phyloP scores from a whole-genome alignment of 2,888 invertebrate species.

The Chironomus tentans region DNA sequence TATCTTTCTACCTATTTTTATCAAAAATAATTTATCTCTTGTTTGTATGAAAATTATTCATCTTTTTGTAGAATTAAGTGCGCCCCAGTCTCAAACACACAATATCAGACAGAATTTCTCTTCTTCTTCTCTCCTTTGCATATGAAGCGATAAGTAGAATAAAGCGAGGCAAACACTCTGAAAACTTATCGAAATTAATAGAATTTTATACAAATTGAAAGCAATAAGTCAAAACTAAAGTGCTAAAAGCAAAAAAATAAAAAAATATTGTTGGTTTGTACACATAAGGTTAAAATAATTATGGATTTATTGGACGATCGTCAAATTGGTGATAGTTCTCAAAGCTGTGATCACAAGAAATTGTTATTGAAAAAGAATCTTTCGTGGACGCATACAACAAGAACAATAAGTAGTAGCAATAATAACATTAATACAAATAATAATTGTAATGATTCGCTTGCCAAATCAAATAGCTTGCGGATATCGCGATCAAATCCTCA shows the following conservation, averaged over 20 bases:
- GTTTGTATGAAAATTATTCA: not conserved
- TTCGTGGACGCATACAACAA: conserved; percentile 9
- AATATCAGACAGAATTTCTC: not conserved
- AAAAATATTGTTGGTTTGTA: not conserved
- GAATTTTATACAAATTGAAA: not conserved
- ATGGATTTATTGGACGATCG: not conserved
- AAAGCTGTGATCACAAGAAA: conserved; percentile 7
- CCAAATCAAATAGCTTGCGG: not conserved
- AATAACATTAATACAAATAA: not conserved
- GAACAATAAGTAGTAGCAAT: conserved; percentile 9
- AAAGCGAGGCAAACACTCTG: not conserved
- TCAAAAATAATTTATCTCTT: not conserved
- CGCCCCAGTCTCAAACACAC: not conserved
- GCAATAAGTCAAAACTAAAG: not conserved
- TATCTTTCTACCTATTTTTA: not conserved
- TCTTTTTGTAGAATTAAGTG: not conserved
- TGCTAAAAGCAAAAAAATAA: no score
- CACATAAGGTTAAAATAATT: not conserved
- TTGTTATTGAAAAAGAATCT: conserved; percentile 18
- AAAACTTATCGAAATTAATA: not conserved
- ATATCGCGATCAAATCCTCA: conserved; percentile 15
- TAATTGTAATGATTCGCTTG: not conserved
- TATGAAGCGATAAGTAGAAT: not conserved
- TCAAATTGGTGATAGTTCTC: not conserved
- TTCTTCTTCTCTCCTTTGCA: not conserved